phyloP scores from a whole-genome alignment of 1,140 invertebrate species.

The Zaprionus capensis region DNA sequence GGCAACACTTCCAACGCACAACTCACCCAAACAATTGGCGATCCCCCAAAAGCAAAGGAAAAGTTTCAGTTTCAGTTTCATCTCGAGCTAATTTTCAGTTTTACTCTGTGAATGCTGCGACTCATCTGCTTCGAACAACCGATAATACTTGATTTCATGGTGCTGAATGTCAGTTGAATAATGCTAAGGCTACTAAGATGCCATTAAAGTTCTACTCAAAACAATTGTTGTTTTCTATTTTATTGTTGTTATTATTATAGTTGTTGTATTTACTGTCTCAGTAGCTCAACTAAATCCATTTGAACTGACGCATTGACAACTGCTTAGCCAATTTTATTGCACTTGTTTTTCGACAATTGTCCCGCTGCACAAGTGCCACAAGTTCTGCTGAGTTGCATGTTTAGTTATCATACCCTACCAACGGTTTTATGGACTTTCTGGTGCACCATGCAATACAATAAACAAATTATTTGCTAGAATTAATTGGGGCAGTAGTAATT shows the following conservation, averaged over 20 bases:
- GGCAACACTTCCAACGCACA: background rate
- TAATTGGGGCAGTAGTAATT: no score
- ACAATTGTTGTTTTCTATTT: constrained; percentile 1
- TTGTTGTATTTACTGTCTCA: constrained; percentile 36
- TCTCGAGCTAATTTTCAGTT: constrained; percentile 10
- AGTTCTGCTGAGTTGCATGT: constrained; percentile 33
- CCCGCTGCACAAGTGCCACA: constrained; percentile 31
- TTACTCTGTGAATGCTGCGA: constrained; percentile 3
- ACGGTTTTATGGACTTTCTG: background rate
- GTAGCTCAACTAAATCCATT: constrained; percentile 59
- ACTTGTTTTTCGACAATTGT: constrained; percentile 65
- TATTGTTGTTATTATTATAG: constrained; percentile 39
- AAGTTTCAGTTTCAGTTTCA: constrained; percentile 17
- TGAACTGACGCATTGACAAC: constrained; percentile 78
- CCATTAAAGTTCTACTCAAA: constrained; percentile 25
- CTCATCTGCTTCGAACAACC: constrained; percentile 3
- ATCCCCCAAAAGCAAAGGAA: constrained; percentile 21
- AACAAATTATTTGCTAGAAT: no score
- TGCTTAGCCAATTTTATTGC: constrained; percentile 73
- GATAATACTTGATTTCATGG: background rate
- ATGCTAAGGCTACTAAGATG: constrained; percentile 8
- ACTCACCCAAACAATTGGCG: constrained; percentile 32
- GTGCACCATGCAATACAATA: no score
- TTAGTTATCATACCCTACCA: constrained; percentile 3
- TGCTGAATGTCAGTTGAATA: constrained; percentile 14